Evolutionary conservation across 2,113 vertebrate genomes (phyloP), one percentile per base, ranked within the genome.

Genomic region (Zapornia atra): DNA sequence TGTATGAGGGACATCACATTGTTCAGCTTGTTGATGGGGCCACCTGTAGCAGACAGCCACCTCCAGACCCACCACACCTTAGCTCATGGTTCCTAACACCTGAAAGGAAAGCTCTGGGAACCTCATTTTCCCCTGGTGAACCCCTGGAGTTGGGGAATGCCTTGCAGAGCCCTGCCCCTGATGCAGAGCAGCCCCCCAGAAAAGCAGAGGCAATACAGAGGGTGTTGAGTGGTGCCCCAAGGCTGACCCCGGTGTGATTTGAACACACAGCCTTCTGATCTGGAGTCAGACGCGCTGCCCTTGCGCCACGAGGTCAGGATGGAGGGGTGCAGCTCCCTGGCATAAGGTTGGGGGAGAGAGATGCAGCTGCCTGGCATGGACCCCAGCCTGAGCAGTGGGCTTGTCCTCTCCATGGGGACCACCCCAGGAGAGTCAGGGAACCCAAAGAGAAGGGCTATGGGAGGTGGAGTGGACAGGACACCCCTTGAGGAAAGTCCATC

Each of bases 251-350:
- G 89, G 94, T 96, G 95, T 96, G 95, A 96, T 93, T 97, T 80
- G 94, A 97, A 96, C 96, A 96, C 95, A 97, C 93, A 96, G 2
- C 94, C 96, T 96, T 97, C 95, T 96, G 94, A 97, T 95, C 91
- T 96, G 96, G 94, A 96, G 96, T 97, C 96, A 96, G 93, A 95
- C 17, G 75, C 83, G 81, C 94, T 97, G 33, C 94, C 94, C 87
- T 96, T 97, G 94, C 87, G 50, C 93, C 95, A 96, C 94, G 53
- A 92, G 92, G 95, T 92, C 94, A 15, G 29, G 57, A 1, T 25
- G 26, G 3, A 21, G 4, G 8, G 8, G 0, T 1, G 1, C 0
- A 3, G 2, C 0, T 16, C 4, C 21, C 2, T 1, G 0, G 0
- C 9, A 4, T 0, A n/a, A n/a, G n/a, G n/a, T n/a, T n/a, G n/a